Percentiles rank a stretch among this genome's conserved stretches.
Conservation (phyloP, 1,140 invertebrate genomes). For the Calliphora vicina region DNA sequence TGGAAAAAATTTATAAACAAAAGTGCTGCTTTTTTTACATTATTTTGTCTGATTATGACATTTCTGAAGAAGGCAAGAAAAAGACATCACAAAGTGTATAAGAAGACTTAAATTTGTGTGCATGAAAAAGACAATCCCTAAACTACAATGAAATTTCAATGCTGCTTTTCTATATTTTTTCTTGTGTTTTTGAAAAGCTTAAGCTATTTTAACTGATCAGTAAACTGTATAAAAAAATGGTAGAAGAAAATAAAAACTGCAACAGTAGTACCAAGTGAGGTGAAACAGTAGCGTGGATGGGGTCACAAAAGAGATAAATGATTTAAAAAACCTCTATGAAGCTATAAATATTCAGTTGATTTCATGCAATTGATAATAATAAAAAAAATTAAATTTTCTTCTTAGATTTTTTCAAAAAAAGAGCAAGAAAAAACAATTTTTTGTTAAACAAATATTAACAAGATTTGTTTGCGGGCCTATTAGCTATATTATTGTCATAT, state of each 20-base stretch:
- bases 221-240: background rate
- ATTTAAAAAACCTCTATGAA: too few species aligned
- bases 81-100: background rate
- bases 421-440: too few species aligned
- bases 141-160: conserved; percentile 10
- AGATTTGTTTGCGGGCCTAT: too few species aligned
- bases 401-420: too few species aligned
- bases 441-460: too few species aligned
- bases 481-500: too few species aligned
- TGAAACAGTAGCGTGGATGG: too few species aligned
- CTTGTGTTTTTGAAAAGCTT: background rate
- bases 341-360: too few species aligned
- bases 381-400: too few species aligned
- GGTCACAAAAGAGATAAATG: too few species aligned
- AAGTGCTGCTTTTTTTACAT: background rate
- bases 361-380: too few species aligned
- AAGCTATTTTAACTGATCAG: conserved; percentile 1
- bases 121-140: background rate
- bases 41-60: conserved; percentile 10
- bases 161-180: background rate
- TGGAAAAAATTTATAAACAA: too few species aligned
- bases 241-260: background rate
- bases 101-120: background rate
- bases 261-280: background rate
- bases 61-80: background rate